Evolutionary conservation across 2,113 vertebrate species (phyloP), one percentile per base, ranked within the genome.

Genomic region (Silurus glanis): DNA sequence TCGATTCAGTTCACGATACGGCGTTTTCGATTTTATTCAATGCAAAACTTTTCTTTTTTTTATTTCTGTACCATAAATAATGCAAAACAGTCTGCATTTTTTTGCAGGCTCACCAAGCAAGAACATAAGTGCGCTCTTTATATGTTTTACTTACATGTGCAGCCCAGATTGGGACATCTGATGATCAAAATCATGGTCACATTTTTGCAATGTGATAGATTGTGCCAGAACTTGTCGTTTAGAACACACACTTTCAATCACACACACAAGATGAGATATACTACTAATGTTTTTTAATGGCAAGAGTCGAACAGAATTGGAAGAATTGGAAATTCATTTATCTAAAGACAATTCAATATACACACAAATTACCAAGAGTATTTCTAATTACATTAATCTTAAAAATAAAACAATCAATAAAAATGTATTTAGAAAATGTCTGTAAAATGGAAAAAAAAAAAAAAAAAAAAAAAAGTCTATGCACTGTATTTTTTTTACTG

Each of bases 381-480:
- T 90, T 64, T 82, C 76, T 87, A 75, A 90, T 82, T 67, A 90
- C 82, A 51, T 87, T 90, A 91, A 83, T 89, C 86, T 90, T 93
- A 92, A 89, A 80, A 93, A 91, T 95, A 94, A 94, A 95, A 93
- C 89, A 91, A 93, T 92, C 88, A 91, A 88, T 45, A 58, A 94
- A 95, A 95, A 94, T 87, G 81, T 67, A 90, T 78, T 91, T 90
- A 92, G 89, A 93, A 91, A 94, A 64, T 84, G 37, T 91, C 79
- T 93, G 90, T 64, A 86, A 91, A 93, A 91, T 84, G 74, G 6
- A 80, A 82, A 1, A 79, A 47, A 9, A 53, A 71, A 75, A n/a
- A 80, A 82, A 1, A 79, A 47, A 9, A 53, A 71, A 75, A n/a
- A 75, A 49, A 51, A 49, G 28, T 62, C 45, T 61, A 61, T 1